Percentiles rank a stretch among this genome's conserved stretches.
phyloP scores from a whole-genome alignment of 2,888 invertebrate genomes.

The Liodrosophila aerea region DNA sequence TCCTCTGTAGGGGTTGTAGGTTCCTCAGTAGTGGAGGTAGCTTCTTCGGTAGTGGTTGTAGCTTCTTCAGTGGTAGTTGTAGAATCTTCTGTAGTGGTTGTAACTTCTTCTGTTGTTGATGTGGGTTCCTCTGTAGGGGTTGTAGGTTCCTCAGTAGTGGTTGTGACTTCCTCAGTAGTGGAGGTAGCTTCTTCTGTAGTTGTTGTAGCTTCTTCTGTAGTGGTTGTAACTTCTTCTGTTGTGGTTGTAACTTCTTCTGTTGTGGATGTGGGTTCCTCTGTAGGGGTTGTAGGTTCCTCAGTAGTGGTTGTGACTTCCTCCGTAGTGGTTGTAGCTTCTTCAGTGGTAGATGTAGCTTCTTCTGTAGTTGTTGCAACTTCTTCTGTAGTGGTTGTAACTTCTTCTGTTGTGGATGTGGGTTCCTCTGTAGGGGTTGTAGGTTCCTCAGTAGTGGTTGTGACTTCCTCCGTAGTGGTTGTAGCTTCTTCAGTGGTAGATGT shows the following conservation, averaged over 20 bases:
- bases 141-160: not conserved
- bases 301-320: not conserved
- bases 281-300: not conserved
- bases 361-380: not conserved
- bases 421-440: not conserved
- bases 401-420: not conserved
- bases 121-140: not conserved
- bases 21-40: no score
- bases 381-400: not conserved
- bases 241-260: no score
- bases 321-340: not conserved
- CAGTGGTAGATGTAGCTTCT: constrained; percentile 1
- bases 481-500: no score
- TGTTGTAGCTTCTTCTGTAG: no score
- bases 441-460: no score
- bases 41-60: no score
- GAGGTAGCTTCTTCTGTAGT: no score
- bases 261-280: no score
- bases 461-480: no score
- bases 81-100: not conserved
- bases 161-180: not conserved
- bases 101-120: not conserved
- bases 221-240: no score
- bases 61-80: not conserved
- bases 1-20: not conserved